Base-by-base conservation (phyloP, 2,113 vertebrate genomes). In the Gavia stellata region DNA sequence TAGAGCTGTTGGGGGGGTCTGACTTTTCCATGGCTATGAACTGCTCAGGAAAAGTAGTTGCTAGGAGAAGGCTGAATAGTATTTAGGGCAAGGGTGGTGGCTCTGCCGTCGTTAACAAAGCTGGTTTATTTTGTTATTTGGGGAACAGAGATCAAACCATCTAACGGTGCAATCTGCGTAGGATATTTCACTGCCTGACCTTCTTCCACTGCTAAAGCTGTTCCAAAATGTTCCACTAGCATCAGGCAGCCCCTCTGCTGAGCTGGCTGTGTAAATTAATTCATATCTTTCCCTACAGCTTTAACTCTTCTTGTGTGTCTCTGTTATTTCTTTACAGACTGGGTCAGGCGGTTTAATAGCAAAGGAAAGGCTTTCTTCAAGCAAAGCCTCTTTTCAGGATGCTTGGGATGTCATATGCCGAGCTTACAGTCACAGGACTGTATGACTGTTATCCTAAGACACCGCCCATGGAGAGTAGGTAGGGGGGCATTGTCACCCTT, bases 401-500 rank as follows among this genome's bases (percentile, higher is more conserved):
- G 28, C 28, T 85, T 63, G 68, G 61, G 59, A 55, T 89, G 28
- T 56, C 53, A 16, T 24, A 7, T 11, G 31, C 38, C 1, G 3
- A 73, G 67, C 14, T 84, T 36, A 14, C 17, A 84, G 67, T 19
- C 23, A 5, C 29, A 33, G 45, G 44, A 18, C 72, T 26, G 14
- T 85, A 4, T 16, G 59, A 47, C 59, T 28, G 24, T 78, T 84
- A 44, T 23, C 73, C 78, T 59, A 20, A 77, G 45, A 72, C 66
- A 65, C 62, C 86, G 75, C 31, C 34, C 49, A 19, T 40, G 20
- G 59, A 34, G 86, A 81, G 73, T 82, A 91, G 88, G 58, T 87
- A 87, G 88, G 89, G 89, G 86, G 83, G 53, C 81, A 94, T 94
- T 94, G 77, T 95, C 86, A 93, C 70, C 88, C 88, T 92, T 94